Conservation (phyloP, 1,140 invertebrate genomes). For the Listronotus oregonensis region DNA sequence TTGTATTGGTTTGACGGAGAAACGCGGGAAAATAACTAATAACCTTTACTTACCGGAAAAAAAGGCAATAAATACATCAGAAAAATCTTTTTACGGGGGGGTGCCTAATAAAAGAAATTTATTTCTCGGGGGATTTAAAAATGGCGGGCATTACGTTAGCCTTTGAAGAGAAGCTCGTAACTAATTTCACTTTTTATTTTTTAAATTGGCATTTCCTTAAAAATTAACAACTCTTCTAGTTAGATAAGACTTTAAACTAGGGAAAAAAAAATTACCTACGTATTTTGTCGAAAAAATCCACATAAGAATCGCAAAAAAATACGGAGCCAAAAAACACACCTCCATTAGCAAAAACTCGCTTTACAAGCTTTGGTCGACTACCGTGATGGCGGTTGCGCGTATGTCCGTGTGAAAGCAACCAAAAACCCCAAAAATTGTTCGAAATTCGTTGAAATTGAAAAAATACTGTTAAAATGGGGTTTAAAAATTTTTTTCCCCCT, state of each 20-base stretch:
- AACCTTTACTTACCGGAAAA: constrained; percentile 46
- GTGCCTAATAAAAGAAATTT: constrained; percentile 23
- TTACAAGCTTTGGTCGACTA: constrained; percentile 53
- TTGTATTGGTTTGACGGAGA: constrained; percentile 45
- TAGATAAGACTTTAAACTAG: constrained; percentile 31
- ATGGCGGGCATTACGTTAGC: constrained; percentile 54
- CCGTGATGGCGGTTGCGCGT: constrained; percentile 53
- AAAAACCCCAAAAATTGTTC: neutral
- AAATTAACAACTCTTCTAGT: constrained; percentile 33
- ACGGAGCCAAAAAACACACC: constrained; percentile 56
- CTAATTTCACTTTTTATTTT: constrained; percentile 36
- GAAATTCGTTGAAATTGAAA: constrained; percentile 15
- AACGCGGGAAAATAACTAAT: constrained; percentile 52
- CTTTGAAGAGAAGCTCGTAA: constrained; percentile 44
- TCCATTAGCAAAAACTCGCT: constrained; percentile 54
- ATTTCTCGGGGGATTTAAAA: constrained; percentile 46
- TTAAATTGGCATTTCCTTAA: constrained; percentile 22
- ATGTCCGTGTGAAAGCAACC: constrained; percentile 11
- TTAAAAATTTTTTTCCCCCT: constrained; percentile 26
- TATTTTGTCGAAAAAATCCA: constrained; percentile 52
- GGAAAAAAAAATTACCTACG: constrained; percentile 51
- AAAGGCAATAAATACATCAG: constrained; percentile 41
- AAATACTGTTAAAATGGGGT: constrained; percentile 37
- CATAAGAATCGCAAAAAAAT: constrained; percentile 54
- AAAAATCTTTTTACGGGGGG: constrained; percentile 27